A percentile compares a stretch with the other conserved stretches of the same genome.
These are phyloP conservation scores for Drosophila ambigua DNA, from an alignment of 1,140 invertebrate genomes.

Conservation along the genomic window DNA sequence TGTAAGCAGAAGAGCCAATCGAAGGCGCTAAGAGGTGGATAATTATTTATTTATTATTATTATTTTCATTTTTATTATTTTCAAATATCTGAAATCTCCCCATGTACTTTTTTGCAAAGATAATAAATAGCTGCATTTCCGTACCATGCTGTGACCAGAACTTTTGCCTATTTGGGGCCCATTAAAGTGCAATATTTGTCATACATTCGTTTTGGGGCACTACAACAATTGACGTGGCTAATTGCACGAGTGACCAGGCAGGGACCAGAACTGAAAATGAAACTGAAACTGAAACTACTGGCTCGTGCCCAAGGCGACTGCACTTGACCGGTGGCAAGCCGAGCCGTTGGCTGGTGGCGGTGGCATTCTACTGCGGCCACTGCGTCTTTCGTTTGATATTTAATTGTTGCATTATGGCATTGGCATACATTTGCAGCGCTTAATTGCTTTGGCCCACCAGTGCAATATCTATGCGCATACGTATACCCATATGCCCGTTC, in stretches of 20 bases:
- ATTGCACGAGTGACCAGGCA: conserved; percentile 20
- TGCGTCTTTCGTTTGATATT: conserved; percentile 46
- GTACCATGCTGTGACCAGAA: too few relatives aligned
- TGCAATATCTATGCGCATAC: conserved; percentile 21
- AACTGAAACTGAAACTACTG: conserved; percentile 25
- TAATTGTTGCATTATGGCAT: conserved; percentile 69
- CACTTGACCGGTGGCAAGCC: conserved; percentile 56
- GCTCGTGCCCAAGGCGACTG: conserved; percentile 57
- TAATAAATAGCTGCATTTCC: too few relatives aligned
- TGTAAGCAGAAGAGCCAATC: too few relatives aligned
- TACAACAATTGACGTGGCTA: conserved; percentile 30
- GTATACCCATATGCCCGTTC: too few relatives aligned
- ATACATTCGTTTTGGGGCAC: conserved; percentile 28
- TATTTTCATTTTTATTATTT: too few relatives aligned
- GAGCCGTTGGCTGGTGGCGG: neutral
- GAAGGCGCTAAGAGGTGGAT: too few relatives aligned
- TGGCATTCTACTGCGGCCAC: conserved; percentile 46
- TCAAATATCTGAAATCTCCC: too few relatives aligned
- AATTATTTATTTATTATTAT: too few relatives aligned
- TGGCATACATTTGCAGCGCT: conserved; percentile 72
- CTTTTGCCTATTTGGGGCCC: conserved; percentile 1
- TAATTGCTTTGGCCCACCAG: conserved; percentile 69
- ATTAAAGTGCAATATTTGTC: conserved; percentile 12
- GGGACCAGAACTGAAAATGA: conserved; percentile 49
- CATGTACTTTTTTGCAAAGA: too few relatives aligned